Evolutionary conservation across 2,797 vertebrate species (phyloP).

Genomic region (Acrossocheilus wenchowensis): DNA sequence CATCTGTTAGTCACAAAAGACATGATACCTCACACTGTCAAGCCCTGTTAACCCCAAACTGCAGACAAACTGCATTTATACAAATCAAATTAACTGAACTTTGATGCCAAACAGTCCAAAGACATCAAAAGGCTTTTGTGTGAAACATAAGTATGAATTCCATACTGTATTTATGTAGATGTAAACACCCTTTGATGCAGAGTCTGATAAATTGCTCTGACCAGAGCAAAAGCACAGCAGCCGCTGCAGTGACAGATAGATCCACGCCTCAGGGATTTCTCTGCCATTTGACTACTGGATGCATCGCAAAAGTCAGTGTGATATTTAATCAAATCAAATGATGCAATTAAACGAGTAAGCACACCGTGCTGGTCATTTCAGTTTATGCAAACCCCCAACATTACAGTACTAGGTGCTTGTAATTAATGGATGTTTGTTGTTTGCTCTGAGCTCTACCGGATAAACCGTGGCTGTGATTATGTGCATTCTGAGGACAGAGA

Average conservation of each 20-base stretch:
- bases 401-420: slow-evolving; percentile 44
- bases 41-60: neutral
- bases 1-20: neutral
- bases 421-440: slow-evolving; percentile 61
- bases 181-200: neutral
- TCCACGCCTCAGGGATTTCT: slow-evolving; percentile 8
- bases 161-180: neutral
- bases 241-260: neutral
- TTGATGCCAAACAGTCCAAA: neutral
- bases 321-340: slow-evolving; percentile 53
- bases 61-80: neutral
- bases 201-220: slow-evolving; percentile 14
- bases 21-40: neutral
- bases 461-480: slow-evolving; percentile 55
- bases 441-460: slow-evolving; percentile 56
- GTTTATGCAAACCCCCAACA: slow-evolving; percentile 36
- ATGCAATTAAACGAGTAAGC: slow-evolving; percentile 52
- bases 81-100: neutral
- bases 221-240: neutral
- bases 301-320: slow-evolving; percentile 24
- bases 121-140: neutral
- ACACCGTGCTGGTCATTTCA: slow-evolving; percentile 41
- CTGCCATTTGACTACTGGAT: slow-evolving; percentile 11
- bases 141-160: neutral
- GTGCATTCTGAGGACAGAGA: slow-evolving; percentile 14